Conservation (phyloP, 2,888 invertebrate genomes). For the Scaptomyza caliginosa region DNA sequence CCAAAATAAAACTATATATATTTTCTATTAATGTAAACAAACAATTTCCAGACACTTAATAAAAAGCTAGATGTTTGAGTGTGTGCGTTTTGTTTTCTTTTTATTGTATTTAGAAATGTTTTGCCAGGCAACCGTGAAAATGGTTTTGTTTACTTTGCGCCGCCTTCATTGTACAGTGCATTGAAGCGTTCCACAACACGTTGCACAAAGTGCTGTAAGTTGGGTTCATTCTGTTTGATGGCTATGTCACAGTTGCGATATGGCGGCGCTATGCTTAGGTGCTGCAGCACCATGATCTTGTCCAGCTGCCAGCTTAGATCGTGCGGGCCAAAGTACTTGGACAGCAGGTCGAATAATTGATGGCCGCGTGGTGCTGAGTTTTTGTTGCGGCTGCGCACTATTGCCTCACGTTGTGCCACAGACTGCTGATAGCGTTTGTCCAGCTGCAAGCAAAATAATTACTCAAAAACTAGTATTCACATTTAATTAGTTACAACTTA, state of each 20-base stretch:
- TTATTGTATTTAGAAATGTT: constrained; percentile 64
- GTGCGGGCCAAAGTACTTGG: constrained; percentile 25
- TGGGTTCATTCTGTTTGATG: constrained; percentile 5
- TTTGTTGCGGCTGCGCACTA: constrained; percentile 20
- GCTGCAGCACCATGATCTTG: constrained; percentile 31
- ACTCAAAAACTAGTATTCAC: not conserved
- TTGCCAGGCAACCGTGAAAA: constrained; percentile 35
- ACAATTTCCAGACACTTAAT: constrained; percentile 28
- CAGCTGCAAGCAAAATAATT: constrained; percentile 27
- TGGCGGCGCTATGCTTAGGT: constrained; percentile 38
- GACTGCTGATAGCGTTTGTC: constrained; percentile 22
- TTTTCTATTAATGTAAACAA: not conserved
- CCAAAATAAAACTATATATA: not conserved
- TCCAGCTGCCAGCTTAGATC: constrained; percentile 36
- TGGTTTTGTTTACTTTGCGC: not conserved
- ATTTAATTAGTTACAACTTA: not conserved
- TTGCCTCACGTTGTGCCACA: constrained; percentile 17
- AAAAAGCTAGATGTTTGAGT: constrained; percentile 19
- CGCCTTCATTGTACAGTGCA: not conserved
- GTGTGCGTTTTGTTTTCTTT: constrained; percentile 20
- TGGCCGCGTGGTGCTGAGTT: constrained; percentile 33
- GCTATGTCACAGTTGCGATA: constrained; percentile 39
- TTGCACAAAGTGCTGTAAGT: constrained; percentile 34
- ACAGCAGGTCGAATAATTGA: constrained; percentile 26
- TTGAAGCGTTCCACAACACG: constrained; percentile 37